Evolutionary conservation across 2,888 invertebrate species (phyloP).

Genomic region (Steinernema carpocapsae): DNA sequence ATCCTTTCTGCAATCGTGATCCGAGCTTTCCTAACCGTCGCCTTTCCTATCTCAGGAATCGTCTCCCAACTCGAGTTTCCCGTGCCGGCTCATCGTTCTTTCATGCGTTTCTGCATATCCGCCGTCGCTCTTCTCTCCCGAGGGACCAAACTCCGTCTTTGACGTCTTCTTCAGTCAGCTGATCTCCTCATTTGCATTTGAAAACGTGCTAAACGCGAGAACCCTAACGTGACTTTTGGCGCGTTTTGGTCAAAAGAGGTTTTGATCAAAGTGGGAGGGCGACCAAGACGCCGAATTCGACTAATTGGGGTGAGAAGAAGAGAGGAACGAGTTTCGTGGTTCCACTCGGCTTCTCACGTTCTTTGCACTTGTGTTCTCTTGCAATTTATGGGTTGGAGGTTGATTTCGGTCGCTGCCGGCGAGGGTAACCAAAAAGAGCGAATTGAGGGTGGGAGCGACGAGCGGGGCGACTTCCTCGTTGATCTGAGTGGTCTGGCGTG

Average conservation of each 20-base stretch:
- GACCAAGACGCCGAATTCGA: background rate
- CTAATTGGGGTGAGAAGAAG: constrained; percentile 8
- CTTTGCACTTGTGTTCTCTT: background rate
- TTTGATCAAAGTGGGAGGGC: background rate
- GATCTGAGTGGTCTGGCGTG: background rate
- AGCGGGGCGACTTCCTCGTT: background rate
- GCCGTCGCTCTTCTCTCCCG: background rate
- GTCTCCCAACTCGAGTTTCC: background rate
- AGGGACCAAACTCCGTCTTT: background rate
- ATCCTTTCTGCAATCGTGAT: background rate
- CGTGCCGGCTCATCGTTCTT: background rate
- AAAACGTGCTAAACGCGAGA: constrained; percentile 17
- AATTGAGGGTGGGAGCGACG: background rate
- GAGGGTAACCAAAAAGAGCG: background rate
- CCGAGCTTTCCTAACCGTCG: too few relatives aligned
- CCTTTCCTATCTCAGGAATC: too few relatives aligned
- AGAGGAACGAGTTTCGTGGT: constrained; percentile 1
- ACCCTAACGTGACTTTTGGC: background rate
- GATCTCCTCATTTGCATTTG: constrained; percentile 24
- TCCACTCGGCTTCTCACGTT: constrained; percentile 1
- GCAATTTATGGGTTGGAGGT: background rate
- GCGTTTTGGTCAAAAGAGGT: too few relatives aligned
- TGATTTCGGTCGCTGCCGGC: too few relatives aligned
- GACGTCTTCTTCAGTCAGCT: constrained; percentile 28
- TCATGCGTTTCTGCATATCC: background rate